A percentile compares a stretch with the other conserved stretches of the same genome.
Evolutionary conservation across 2,113 vertebrate species (phyloP).

Genomic region (Rhineura floridana): DNA sequence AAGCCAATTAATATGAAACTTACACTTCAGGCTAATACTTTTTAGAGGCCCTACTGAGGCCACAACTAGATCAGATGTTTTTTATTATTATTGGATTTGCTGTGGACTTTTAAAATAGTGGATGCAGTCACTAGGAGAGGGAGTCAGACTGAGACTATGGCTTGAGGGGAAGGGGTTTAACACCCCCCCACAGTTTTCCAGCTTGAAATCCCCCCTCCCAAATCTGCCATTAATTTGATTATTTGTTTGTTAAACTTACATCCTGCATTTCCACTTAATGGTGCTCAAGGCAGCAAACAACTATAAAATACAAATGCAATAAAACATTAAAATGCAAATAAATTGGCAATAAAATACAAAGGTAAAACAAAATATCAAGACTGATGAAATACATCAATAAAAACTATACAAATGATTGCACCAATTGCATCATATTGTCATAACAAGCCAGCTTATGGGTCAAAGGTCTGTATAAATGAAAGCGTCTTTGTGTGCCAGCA

Average conservation of each 20-base stretch:
- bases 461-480: neutral
- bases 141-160: neutral
- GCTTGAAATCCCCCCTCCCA: neutral
- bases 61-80: neutral
- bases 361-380: no score
- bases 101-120: neutral
- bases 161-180: neutral
- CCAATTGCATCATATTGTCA: no score
- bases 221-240: neutral
- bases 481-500: neutral
- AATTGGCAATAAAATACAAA: no score
- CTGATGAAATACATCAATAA: no score
- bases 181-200: neutral
- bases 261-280: no score
- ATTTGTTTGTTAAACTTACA: no score
- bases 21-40: no score
- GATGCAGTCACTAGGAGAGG: neutral
- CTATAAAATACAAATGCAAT: no score
- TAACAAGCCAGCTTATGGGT: neutral
- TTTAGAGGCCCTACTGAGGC: no score
- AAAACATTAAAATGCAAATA: no score
- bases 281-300: no score
- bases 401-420: no score
- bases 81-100: neutral
- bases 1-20: slow-evolving; percentile 6